A percentile compares a stretch with the other conserved stretches of the same genome.
phyloP scores from a whole-genome alignment of 2,113 vertebrate species.

The Anoura caudifer region DNA sequence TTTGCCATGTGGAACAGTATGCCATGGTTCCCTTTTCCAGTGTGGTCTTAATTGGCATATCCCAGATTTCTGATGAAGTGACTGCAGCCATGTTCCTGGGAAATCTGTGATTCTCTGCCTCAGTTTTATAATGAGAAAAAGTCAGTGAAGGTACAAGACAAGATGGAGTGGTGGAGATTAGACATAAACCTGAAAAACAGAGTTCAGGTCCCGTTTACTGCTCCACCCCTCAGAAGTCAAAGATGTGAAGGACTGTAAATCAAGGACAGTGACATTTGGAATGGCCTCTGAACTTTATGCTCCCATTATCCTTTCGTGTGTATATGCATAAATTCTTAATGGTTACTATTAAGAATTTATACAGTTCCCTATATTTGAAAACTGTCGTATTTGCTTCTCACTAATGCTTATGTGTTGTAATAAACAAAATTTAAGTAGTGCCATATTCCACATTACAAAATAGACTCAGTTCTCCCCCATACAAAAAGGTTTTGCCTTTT shows the following conservation, averaged over 20 bases:
- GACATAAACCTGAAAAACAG: neutral
- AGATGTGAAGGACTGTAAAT: neutral
- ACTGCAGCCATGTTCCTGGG: no score
- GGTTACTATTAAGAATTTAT: neutral
- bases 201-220: neutral
- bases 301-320: neutral
- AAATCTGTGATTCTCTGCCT: neutral
- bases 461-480: neutral
- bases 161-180: no score
- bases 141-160: neutral
- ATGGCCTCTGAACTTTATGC: neutral
- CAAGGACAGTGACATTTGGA: neutral
- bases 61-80: neutral
- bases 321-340: rapidly evolving
- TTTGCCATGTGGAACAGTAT: neutral
- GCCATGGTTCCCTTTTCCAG: neutral
- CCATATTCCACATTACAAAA: neutral
- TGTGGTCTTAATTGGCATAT: neutral
- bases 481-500: neutral
- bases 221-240: neutral
- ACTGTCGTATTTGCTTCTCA: neutral
- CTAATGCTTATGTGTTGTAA: neutral
- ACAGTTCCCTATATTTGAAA: neutral
- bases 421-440: neutral
- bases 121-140: neutral